Evolutionary conservation across 2,113 vertebrate genomes (phyloP).

Genomic region (Isichthys henryi): DNA sequence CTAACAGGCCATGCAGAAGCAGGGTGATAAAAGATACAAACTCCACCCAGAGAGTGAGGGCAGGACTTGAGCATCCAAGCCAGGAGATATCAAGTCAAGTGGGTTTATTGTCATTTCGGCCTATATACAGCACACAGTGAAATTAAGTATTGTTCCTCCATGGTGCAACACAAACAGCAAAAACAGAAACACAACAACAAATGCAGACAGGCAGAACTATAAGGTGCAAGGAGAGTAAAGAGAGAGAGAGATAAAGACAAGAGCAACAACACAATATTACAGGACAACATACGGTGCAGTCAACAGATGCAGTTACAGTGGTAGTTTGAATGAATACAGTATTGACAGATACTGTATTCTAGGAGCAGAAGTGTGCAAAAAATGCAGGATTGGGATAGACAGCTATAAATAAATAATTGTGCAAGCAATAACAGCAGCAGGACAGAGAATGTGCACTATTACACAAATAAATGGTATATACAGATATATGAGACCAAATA

Average conservation of each 20-base stretch:
- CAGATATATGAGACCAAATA: neutral
- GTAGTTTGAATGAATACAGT: neutral
- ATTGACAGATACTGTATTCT: neutral
- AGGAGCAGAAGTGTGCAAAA: neutral
- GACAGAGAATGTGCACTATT: neutral
- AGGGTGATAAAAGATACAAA: neutral
- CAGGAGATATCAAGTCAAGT: neutral
- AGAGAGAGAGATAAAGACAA: neutral
- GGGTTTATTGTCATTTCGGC: neutral
- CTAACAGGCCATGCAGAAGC: neutral
- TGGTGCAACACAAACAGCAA: neutral
- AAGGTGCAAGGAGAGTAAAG: neutral
- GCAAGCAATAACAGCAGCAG: neutral
- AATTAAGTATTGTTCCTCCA: neutral
- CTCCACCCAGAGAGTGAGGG: neutral
- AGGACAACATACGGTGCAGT: neutral
- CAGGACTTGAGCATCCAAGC: neutral
- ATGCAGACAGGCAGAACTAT: neutral
- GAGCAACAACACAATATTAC: neutral
- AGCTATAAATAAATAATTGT: neutral
- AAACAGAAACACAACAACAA: neutral
- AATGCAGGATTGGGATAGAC: neutral
- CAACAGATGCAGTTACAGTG: neutral
- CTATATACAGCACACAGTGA: neutral
- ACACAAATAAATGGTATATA: neutral